phyloP scores from a whole-genome alignment of 2,797 vertebrate species.

The Pampus argenteus region DNA sequence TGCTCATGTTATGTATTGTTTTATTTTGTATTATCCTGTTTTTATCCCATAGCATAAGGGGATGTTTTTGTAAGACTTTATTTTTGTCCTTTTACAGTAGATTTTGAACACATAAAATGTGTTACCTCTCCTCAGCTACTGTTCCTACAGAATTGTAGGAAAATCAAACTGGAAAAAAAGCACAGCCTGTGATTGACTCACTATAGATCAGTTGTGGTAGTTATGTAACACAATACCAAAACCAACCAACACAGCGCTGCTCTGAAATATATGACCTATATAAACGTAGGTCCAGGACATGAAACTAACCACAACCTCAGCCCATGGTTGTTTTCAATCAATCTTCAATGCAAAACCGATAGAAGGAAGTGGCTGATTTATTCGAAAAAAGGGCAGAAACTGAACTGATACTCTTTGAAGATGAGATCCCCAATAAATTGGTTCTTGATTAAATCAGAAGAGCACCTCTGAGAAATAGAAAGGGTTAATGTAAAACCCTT shows the following conservation, averaged over 20 bases:
- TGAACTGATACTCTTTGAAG: constrained; percentile 62
- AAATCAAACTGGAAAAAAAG: constrained; percentile 11
- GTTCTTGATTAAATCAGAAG: constrained; percentile 65
- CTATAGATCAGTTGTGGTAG: background rate
- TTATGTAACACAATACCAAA: constrained; percentile 11
- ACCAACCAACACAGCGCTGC: background rate
- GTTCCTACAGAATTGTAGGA: background rate
- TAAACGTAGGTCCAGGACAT: background rate
- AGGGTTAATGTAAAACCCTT: constrained; percentile 73
- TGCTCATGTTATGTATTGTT: too few relatives aligned
- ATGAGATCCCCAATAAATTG: constrained; percentile 64
- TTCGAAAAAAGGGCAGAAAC: constrained; percentile 48
- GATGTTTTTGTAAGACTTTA: too few relatives aligned
- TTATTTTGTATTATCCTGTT: too few relatives aligned
- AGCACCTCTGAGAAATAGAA: constrained; percentile 51
- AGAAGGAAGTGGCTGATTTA: constrained; percentile 37
- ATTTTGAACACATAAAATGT: too few relatives aligned
- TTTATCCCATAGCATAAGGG: too few relatives aligned
- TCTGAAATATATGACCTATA: constrained; percentile 4
- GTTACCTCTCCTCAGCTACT: background rate
- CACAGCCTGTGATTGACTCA: background rate
- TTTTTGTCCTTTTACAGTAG: too few relatives aligned
- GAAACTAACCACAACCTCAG: constrained; percentile 42
- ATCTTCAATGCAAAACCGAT: constrained; percentile 35
- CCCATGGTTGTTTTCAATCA: constrained; percentile 36